phyloP scores from a whole-genome alignment of 2,797 vertebrate species.

The Psittacula derbiana region DNA sequence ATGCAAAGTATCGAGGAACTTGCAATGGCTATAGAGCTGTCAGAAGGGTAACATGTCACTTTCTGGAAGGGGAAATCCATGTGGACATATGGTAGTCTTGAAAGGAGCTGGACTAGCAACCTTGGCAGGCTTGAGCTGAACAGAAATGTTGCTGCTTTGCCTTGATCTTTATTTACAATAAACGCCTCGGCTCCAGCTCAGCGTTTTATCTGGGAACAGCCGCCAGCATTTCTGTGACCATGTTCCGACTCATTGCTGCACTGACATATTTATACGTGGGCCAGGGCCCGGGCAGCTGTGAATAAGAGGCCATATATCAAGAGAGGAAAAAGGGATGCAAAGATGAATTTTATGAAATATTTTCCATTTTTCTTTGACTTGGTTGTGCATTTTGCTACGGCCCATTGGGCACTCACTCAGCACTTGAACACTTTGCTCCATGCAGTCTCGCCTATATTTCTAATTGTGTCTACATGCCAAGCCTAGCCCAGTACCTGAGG shows the following conservation, averaged over 20 bases:
- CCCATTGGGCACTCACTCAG: conserved; percentile 63
- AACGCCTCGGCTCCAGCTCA: conserved; percentile 46
- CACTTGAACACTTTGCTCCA: conserved; percentile 49
- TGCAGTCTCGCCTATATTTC: conserved; percentile 43
- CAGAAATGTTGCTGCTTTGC: conserved; percentile 54
- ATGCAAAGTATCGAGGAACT: not conserved
- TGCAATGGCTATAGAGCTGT: not conserved
- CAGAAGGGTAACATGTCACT: not conserved
- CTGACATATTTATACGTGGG: conserved; percentile 60
- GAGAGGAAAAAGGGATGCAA: conserved; percentile 65
- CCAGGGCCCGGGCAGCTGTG: conserved; percentile 45
- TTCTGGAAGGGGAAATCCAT: conserved; percentile 7
- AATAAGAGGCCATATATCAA: conserved; percentile 60
- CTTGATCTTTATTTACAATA: conserved; percentile 66
- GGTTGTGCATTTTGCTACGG: conserved; percentile 45
- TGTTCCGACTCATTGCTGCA: conserved; percentile 68
- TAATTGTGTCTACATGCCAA: conserved; percentile 45
- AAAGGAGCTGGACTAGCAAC: conserved; percentile 25
- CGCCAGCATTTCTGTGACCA: not conserved
- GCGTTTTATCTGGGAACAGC: conserved; percentile 56
- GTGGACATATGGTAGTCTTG: conserved; percentile 34
- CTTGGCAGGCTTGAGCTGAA: not conserved
- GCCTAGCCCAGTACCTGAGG: conserved; percentile 22
- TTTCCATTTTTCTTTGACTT: conserved; percentile 66
- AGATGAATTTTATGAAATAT: conserved; percentile 67